phyloP scores from a whole-genome alignment of 2,113 vertebrate species.

The Leptodactylus fuscus region DNA sequence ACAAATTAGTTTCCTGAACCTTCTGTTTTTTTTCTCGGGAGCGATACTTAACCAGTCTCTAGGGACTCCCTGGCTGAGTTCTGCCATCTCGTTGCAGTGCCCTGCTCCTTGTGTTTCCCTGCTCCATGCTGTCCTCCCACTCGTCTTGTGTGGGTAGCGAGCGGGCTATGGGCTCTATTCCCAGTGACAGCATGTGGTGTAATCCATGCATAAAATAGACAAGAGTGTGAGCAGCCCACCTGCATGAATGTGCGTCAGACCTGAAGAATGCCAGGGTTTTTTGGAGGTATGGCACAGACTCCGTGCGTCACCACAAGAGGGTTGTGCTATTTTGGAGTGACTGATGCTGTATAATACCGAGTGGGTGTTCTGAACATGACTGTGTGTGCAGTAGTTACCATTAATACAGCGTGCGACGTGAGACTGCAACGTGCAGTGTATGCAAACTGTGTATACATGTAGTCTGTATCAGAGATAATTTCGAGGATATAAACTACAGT shows the following conservation, averaged over 20 bases:
- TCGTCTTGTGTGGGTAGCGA: constrained; percentile 24
- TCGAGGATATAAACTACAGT: neutral
- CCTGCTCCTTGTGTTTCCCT: neutral
- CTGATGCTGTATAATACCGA: neutral
- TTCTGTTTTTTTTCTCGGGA: neutral
- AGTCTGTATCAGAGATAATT: neutral
- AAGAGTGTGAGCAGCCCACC: neutral
- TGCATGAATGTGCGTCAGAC: constrained; percentile 14
- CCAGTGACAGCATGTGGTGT: constrained; percentile 17
- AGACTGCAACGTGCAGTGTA: neutral
- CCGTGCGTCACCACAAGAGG: neutral
- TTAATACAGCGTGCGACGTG: neutral
- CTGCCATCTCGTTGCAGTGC: no score
- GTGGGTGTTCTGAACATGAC: neutral
- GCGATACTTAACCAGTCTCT: no score
- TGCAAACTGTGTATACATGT: neutral
- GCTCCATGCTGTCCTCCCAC: constrained; percentile 5
- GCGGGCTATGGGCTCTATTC: constrained; percentile 12
- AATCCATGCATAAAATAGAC: constrained; percentile 14
- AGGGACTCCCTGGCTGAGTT: neutral
- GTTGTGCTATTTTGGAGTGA: neutral
- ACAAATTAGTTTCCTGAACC: neutral
- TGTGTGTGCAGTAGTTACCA: neutral
- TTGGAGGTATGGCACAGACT: neutral
- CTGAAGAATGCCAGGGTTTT: neutral